Evolutionary conservation across 1,140 invertebrate genomes (phyloP).

Genomic region (Drosophila pachea): DNA sequence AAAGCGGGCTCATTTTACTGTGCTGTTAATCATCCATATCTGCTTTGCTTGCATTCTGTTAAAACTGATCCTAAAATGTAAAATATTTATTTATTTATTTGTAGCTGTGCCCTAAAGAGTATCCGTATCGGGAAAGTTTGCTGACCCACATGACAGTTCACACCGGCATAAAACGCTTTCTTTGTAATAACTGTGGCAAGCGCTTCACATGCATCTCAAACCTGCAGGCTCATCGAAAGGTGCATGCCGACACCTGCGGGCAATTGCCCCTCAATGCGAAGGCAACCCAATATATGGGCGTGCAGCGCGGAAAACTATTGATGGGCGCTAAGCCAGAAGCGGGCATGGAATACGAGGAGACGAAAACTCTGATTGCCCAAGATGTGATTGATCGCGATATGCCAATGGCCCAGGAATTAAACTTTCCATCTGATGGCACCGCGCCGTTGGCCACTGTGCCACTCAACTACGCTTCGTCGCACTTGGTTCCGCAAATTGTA

Average conservation of each 20-base stretch:
- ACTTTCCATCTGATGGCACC: slow-evolving; percentile 65
- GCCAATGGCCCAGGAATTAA: slow-evolving; percentile 71
- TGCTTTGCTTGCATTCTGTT: too few species aligned
- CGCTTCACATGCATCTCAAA: slow-evolving; percentile 80
- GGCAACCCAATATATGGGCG: slow-evolving; percentile 75
- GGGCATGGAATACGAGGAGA: slow-evolving; percentile 73
- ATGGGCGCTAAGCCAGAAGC: slow-evolving; percentile 76
- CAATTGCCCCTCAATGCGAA: slow-evolving; percentile 70
- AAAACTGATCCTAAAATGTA: too few species aligned
- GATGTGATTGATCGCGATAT: slow-evolving; percentile 72
- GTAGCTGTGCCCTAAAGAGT: slow-evolving; percentile 80
- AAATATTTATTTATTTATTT: slow-evolving; percentile 2
- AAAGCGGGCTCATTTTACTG: not conserved
- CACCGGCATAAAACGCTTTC: slow-evolving; percentile 80
- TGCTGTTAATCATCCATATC: not conserved
- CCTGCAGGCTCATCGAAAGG: slow-evolving; percentile 79
- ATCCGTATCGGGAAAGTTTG: slow-evolving; percentile 80
- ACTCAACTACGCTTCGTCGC: slow-evolving; percentile 62
- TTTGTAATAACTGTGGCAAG: slow-evolving; percentile 79
- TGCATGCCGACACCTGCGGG: slow-evolving; percentile 74
- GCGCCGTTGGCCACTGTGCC: slow-evolving; percentile 65
- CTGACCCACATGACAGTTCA: slow-evolving; percentile 80
- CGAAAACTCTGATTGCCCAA: slow-evolving; percentile 70
- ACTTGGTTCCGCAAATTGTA: slow-evolving; percentile 65
- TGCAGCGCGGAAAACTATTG: slow-evolving; percentile 70